These are phyloP conservation scores for Cryptoblepharus egeriae DNA, from an alignment of 2,797 vertebrate species.

Conservation along the genomic window DNA sequence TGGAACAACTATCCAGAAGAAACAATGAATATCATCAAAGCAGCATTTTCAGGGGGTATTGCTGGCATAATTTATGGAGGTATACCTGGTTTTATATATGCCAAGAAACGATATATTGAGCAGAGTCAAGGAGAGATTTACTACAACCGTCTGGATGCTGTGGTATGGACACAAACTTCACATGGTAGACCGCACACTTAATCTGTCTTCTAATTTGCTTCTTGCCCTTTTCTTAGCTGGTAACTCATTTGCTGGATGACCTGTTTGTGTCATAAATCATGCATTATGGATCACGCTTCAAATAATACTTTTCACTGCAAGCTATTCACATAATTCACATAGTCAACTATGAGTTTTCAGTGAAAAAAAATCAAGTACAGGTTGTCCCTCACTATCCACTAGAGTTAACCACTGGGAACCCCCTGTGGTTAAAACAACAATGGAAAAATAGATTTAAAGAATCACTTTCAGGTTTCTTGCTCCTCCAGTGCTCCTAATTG, in stretches of 20 bases:
- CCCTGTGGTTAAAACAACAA: too few relatives aligned
- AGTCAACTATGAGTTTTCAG: background rate
- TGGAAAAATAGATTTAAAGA: too few relatives aligned
- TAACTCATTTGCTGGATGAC: background rate
- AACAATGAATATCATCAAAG: constrained; percentile 76
- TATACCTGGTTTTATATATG: constrained; percentile 85
- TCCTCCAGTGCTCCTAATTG: too few relatives aligned
- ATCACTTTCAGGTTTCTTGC: too few relatives aligned
- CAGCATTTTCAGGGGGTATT: constrained; percentile 72
- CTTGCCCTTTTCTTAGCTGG: background rate
- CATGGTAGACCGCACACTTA: background rate
- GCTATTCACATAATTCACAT: background rate
- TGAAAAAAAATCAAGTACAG: background rate
- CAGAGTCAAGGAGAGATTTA: constrained; percentile 87
- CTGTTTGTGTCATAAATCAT: background rate
- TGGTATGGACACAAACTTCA: constrained; percentile 79
- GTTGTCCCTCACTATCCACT: too few relatives aligned
- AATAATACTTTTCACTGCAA: background rate
- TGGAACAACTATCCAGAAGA: constrained; percentile 80
- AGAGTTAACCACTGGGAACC: too few relatives aligned
- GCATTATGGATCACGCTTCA: background rate
- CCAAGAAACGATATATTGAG: constrained; percentile 84
- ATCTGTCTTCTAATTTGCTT: background rate
- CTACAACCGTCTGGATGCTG: constrained; percentile 84
- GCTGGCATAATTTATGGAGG: constrained; percentile 88